Evolutionary conservation across 2,797 vertebrate species (phyloP).

Genomic region (Gouania willdenowi): DNA sequence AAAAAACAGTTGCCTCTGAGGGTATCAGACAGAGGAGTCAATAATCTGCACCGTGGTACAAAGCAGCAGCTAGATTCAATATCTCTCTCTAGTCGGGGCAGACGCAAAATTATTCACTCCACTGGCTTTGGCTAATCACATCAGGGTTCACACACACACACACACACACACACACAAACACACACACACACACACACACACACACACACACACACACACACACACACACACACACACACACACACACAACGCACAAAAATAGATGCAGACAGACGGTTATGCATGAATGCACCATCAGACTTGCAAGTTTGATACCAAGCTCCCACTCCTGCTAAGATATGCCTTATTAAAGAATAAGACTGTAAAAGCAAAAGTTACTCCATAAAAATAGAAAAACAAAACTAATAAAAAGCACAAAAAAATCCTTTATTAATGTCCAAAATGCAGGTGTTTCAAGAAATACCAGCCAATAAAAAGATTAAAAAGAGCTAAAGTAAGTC

Average conservation of each 20-base stretch:
- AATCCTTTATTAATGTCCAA: too few relatives aligned
- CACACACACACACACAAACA: slow-evolving; percentile 16
- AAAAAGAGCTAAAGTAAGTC: too few relatives aligned
- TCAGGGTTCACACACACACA: slow-evolving; percentile 38
- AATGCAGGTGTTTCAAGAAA: too few relatives aligned
- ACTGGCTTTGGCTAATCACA: slow-evolving; percentile 65
- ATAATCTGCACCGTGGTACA: slow-evolving; percentile 48
- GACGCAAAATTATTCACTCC: slow-evolving; percentile 69
- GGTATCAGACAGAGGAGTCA: slow-evolving; percentile 30
- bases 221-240: slow-evolving; percentile 12
- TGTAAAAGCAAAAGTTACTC: too few relatives aligned
- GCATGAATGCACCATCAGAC: slow-evolving; percentile 40
- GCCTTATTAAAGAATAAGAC: slow-evolving; percentile 5
- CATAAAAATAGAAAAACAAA: too few relatives aligned
- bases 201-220: neutral
- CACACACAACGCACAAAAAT: slow-evolving; percentile 34
- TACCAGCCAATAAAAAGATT: too few relatives aligned
- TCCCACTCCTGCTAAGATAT: slow-evolving; percentile 38
- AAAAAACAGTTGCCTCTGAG: too few relatives aligned
- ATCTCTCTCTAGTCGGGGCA: slow-evolving; percentile 38
- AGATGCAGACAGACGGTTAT: slow-evolving; percentile 45
- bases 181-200: slow-evolving; percentile 1
- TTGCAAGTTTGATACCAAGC: slow-evolving; percentile 45
- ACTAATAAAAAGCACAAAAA: too few relatives aligned
- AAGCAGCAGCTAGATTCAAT: slow-evolving; percentile 47